phyloP scores from a whole-genome alignment of 2,888 invertebrate genomes.

The Octonoba sinensis region DNA sequence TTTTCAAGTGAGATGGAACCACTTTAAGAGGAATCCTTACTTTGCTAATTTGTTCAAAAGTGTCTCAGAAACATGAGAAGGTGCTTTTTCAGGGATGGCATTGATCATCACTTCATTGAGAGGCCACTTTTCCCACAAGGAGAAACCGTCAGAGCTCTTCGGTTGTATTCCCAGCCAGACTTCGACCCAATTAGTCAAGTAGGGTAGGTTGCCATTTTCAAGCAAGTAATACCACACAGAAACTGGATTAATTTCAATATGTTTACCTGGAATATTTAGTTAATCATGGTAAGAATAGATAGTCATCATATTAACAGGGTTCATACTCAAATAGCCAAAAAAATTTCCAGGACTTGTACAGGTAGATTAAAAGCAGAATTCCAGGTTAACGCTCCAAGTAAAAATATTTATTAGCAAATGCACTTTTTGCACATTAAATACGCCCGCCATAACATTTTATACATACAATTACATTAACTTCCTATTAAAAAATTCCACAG shows the following conservation, averaged over 20 bases:
- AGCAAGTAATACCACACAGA: constrained; percentile 56
- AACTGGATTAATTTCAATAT: constrained; percentile 8
- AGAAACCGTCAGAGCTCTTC: constrained; percentile 22
- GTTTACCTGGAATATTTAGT: neutral
- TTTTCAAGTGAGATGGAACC: too few relatives aligned
- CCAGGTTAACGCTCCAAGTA: too few relatives aligned
- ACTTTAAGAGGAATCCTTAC: neutral
- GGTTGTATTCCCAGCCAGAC: constrained; percentile 33
- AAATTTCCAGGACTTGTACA: too few relatives aligned
- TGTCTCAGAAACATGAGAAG: constrained; percentile 35
- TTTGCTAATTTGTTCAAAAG: constrained; percentile 45
- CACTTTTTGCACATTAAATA: too few relatives aligned
- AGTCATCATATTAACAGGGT: neutral
- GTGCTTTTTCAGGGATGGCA: constrained; percentile 26
- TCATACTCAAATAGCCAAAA: too few relatives aligned
- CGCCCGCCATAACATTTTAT: too few relatives aligned
- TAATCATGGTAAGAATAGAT: neutral
- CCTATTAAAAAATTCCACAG: too few relatives aligned
- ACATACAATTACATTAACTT: too few relatives aligned
- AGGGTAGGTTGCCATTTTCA: constrained; percentile 42
- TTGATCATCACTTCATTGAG: constrained; percentile 50
- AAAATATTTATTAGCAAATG: too few relatives aligned
- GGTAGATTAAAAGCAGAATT: too few relatives aligned
- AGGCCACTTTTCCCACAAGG: constrained; percentile 28
- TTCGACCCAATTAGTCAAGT: constrained; percentile 48